A percentile compares a stretch with the other conserved stretches of the same genome.
phyloP scores from a whole-genome alignment of 2,888 invertebrate species.

The Heliconius sara region DNA sequence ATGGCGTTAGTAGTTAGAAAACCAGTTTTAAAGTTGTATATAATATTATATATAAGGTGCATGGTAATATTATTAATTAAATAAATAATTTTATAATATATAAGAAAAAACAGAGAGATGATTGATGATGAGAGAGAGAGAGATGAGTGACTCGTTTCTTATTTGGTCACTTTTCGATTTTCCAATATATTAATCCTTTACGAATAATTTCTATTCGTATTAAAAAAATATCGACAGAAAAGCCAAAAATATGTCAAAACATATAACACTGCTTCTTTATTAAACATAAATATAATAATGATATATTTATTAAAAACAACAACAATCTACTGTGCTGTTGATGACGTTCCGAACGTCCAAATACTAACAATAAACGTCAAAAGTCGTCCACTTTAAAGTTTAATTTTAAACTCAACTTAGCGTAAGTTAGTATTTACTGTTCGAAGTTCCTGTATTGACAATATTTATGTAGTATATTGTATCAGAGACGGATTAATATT shows the following conservation, averaged over 20 bases:
- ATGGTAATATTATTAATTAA: not conserved
- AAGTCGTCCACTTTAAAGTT: conserved; percentile 24
- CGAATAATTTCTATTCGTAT: not conserved
- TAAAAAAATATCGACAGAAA: not conserved
- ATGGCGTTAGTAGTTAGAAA: conserved; percentile 37
- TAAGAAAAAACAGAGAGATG: not conserved
- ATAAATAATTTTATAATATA: not conserved
- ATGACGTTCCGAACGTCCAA: no score
- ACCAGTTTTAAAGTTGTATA: conserved; percentile 6
- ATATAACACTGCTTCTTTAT: no score
- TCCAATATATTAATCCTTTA: not conserved
- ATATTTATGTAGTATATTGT: conserved; percentile 59
- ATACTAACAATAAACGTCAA: no score
- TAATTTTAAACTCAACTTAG: conserved; percentile 30
- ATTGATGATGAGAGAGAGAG: not conserved
- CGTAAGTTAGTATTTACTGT: conserved; percentile 49
- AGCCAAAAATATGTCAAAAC: no score
- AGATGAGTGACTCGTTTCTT: not conserved
- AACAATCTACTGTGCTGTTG: no score
- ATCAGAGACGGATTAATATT: conserved; percentile 25
- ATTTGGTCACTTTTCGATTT: not conserved
- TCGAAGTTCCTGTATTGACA: conserved; percentile 78
- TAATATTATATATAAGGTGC: conserved; percentile 17
- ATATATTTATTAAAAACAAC: no score
- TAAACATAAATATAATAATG: no score